phyloP scores from a whole-genome alignment of 2,113 vertebrate genomes.

The Bos javanicus region DNA sequence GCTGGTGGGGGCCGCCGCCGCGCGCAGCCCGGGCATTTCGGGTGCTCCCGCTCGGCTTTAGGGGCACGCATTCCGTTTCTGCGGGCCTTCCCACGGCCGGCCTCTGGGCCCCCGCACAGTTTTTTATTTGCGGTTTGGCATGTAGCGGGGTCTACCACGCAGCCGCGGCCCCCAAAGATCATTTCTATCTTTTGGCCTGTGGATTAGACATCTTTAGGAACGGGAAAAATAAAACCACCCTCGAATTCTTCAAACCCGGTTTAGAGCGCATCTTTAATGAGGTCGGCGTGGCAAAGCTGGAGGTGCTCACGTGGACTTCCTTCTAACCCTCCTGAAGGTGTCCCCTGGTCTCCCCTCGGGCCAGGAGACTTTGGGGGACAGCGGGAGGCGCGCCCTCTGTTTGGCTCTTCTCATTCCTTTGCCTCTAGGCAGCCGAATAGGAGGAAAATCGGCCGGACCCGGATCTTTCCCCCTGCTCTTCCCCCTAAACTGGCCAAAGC shows the following conservation, averaged over 20 bases:
- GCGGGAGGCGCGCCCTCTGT: neutral
- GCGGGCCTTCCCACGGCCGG: fast-evolving
- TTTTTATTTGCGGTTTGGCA: neutral
- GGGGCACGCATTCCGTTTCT: neutral
- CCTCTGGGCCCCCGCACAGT: neutral
- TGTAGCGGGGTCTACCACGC: neutral
- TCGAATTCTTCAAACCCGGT: neutral
- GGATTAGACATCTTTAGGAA: neutral
- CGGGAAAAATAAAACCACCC: neutral
- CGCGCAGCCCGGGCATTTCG: fast-evolving
- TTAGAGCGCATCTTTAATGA: neutral
- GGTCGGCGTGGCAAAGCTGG: neutral
- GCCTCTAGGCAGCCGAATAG: neutral
- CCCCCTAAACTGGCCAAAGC: neutral
- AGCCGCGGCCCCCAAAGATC: neutral
- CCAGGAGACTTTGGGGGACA: neutral
- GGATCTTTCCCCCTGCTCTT: neutral
- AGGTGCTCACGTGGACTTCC: neutral
- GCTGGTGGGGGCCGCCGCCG: neutral
- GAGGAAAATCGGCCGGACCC: neutral
- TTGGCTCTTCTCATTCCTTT: neutral
- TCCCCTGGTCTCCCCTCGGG: neutral
- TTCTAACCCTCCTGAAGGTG: neutral
- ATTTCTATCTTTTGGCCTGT: neutral
- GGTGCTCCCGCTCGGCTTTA: fast-evolving